phyloP scores from a whole-genome alignment of 2,888 invertebrate genomes.

The Hedya salicella region DNA sequence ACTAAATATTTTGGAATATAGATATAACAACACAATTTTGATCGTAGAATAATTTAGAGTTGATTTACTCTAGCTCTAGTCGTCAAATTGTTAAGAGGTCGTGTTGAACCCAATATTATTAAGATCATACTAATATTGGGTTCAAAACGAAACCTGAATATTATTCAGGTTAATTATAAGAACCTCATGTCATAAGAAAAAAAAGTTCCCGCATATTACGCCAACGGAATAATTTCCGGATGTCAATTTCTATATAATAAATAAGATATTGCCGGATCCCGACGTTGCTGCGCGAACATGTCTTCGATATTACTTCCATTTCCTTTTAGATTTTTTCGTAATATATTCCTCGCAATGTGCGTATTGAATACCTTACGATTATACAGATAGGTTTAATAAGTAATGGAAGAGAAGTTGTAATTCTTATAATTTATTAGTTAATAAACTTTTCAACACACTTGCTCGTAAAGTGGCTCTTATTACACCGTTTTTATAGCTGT shows the following conservation, averaged over 20 bases:
- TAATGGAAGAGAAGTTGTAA: neutral
- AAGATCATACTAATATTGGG: too few species aligned
- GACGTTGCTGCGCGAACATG: slow-evolving; percentile 38
- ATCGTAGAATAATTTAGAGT: too few species aligned
- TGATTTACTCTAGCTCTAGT: too few species aligned
- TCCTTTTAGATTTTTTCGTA: slow-evolving; percentile 41
- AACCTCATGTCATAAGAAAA: slow-evolving; percentile 13
- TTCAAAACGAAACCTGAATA: too few species aligned
- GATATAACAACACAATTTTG: too few species aligned
- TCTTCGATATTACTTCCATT: slow-evolving; percentile 44
- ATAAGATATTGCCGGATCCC: slow-evolving; percentile 40
- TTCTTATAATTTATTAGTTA: too few species aligned
- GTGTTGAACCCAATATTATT: too few species aligned
- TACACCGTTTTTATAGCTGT: too few species aligned
- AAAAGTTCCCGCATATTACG: slow-evolving; percentile 21
- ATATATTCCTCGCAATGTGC: slow-evolving; percentile 41
- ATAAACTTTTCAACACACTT: too few species aligned
- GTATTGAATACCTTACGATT: slow-evolving; percentile 36
- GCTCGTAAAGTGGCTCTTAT: too few species aligned
- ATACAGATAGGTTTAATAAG: slow-evolving; percentile 17
- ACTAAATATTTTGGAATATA: too few species aligned
- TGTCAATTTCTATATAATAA: slow-evolving; percentile 42
- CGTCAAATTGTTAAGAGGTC: too few species aligned
- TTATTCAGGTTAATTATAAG: neutral
- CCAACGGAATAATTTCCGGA: slow-evolving; percentile 39